Base-by-base conservation (phyloP, 2,888 invertebrate genomes). In the Dryadula phaetusa region DNA sequence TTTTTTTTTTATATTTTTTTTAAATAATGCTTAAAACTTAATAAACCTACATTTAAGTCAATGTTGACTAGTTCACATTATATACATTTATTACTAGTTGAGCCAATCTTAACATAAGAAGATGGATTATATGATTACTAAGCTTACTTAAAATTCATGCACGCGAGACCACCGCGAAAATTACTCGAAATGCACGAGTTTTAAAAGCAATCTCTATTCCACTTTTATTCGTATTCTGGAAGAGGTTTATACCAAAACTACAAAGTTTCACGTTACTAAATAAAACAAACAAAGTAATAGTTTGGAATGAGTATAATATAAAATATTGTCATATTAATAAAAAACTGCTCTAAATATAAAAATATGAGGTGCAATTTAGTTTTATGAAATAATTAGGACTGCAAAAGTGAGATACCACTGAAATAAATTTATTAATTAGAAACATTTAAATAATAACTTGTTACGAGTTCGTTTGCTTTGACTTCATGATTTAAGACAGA, bases 151-250 rank as follows among this genome's bases (percentile, higher is more conserved):
- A 61, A 61, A 61, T 61, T 61, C 61, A 61, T 61, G 34, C 61
- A 61, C 20, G 47, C 47, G 32, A 18, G 12, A 47, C 52, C 28
- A 28, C 28, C 28, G 47, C 47, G 47, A 47, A 61, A 47, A 34
- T 61, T 22, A 61, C 61, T 47, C 22, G 14, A 47, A 46, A 61
- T 61, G 46, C 46, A 37, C n/a, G 47, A 61, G 47, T 47, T 61
- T 61, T 61, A 61, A 61, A 61, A 61, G 61, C 47, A 46, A 61
- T 61, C 46, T 46, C 47, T 34, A 61, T 46, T 34, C 46, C 34
- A 61, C 20, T 61, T 61, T 61, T 47, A 61, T 47, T 47, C 47
- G 34, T 61, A 61, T 60, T 60, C 60, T 44, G 28, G 12, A 60
- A 60, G 44, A 60, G 60, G 60, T 60, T 60, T 56, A 56, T 56